Evolutionary conservation across 2,888 invertebrate species (phyloP), one percentile per base, ranked within the genome.

Genomic region (Ichneumoninae sp.): DNA sequence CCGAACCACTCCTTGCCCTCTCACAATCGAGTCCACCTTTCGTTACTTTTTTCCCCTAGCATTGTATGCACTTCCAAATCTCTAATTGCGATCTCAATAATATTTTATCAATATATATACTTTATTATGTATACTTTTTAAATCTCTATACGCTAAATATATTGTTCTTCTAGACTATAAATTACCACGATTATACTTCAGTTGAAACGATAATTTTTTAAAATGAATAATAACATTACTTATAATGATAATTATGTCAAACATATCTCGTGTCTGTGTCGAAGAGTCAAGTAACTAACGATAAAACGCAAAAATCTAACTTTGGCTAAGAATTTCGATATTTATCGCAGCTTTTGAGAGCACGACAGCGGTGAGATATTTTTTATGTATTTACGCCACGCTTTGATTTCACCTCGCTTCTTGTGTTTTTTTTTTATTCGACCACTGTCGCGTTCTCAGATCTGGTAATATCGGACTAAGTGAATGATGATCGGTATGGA

Each of bases 91-190:
- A 91, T 88, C 91, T 91, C 91, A 90, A 91, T 91, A 90, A 91
- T 91, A 92, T 90, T 91, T 90, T 91, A 91, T 93, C 89, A 91
- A 91, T 92, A 90, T 89, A 90, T 89, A 86, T 87, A 80, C 88
- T 90, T 91, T 89, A 90, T 88, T 92, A 91, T 92, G 90, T 91
- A 92, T 92, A 91, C 90, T 91, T 90, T 80, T 83, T 78, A 47
- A 90, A 91, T 92, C 90, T 91, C 92, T 92, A 91, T 91, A 89
- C 88, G 89, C 92, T 93, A 92, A 77, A 91, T 92, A 92, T 93
- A 93, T 92, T 91, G 92, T 92, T 93, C 90, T 89, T 90, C 91
- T 93, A 93, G 83, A 90, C 91, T 92, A 92, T 89, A 91, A 92
- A 91, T 92, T 92, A 93, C 91, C 92, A 92, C 91, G 91, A 91